Percentiles rank a stretch among this genome's conserved stretches.
Conservation (phyloP, 2,888 invertebrate species). For the Cynaeus angustus region DNA sequence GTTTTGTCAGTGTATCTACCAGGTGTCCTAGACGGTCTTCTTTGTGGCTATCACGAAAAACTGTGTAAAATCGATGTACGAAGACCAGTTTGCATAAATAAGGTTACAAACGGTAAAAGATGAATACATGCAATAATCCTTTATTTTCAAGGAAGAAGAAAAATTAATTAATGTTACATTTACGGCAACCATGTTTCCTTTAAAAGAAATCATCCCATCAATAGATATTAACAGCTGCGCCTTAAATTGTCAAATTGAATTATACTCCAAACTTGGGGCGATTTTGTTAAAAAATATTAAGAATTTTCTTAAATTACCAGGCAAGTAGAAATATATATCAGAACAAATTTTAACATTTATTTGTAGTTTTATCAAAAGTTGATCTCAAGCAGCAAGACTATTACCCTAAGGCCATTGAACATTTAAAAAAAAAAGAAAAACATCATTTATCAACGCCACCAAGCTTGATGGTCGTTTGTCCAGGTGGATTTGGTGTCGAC, state of each 20-base stretch:
- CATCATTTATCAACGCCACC: conserved; percentile 58
- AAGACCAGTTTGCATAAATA: conserved; percentile 63
- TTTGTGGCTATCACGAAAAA: conserved; percentile 65
- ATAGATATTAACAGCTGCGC: conserved; percentile 62
- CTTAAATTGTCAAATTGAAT: conserved; percentile 66
- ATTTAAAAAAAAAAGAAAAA: conserved; percentile 42
- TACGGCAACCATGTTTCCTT: conserved; percentile 61
- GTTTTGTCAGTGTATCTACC: conserved; percentile 66
- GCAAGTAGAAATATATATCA: conserved; percentile 56
- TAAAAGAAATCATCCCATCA: conserved; percentile 61
- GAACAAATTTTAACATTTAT: conserved; percentile 1
- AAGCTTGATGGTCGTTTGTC: conserved; percentile 66
- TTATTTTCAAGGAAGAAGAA: conserved; percentile 58
- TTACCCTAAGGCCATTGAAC: conserved; percentile 28
- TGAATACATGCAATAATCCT: not conserved
- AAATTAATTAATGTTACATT: conserved; percentile 64
- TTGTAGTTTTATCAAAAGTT: conserved; percentile 54
- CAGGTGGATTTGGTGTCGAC: conserved; percentile 68
- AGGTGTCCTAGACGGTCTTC: conserved; percentile 61
- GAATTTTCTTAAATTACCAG: conserved; percentile 64
- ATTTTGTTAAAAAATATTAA: conserved; percentile 66
- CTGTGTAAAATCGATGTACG: conserved; percentile 65
- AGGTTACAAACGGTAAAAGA: conserved; percentile 54
- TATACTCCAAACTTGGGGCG: conserved; percentile 65
- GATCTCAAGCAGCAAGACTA: conserved; percentile 35